phyloP scores from a whole-genome alignment of 2,888 invertebrate genomes.

The Acleris cristana region DNA sequence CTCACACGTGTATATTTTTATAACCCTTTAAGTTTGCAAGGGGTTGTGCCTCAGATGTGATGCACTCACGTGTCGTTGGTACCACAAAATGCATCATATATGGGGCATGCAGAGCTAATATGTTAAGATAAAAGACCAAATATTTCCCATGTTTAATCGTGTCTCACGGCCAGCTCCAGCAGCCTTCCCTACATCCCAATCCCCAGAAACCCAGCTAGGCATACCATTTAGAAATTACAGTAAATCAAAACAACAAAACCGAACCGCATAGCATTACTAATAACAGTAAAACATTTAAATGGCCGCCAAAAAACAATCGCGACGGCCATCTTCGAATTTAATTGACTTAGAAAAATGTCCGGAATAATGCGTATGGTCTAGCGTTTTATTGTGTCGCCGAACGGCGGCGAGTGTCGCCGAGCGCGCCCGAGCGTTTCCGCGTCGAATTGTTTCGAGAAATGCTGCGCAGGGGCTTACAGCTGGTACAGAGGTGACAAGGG shows the following conservation, averaged over 20 bases:
- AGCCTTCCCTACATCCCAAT: background rate
- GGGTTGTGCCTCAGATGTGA: no score
- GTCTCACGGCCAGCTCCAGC: background rate
- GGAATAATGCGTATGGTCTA: conserved; percentile 42
- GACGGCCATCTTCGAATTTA: conserved; percentile 68
- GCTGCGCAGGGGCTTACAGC: conserved; percentile 11
- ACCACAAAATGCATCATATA: no score
- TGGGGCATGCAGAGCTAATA: no score
- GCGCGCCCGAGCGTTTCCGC: conserved; percentile 59
- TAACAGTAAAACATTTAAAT: conserved; percentile 67
- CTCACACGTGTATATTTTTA: no score
- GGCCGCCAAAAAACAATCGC: conserved; percentile 51
- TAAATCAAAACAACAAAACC: conserved; percentile 37
- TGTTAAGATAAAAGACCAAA: no score
- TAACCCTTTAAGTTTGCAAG: no score
- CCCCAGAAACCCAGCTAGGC: conserved; percentile 23
- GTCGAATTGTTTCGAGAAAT: conserved; percentile 43
- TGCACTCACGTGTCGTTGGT: no score
- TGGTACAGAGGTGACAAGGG: conserved; percentile 6
- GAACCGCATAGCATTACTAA: conserved; percentile 51
- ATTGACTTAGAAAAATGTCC: conserved; percentile 72
- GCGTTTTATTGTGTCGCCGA: background rate
- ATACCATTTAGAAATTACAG: conserved; percentile 32
- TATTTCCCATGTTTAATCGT: no score
- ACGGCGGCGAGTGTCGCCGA: conserved; percentile 38